Evolutionary conservation across 1,140 invertebrate genomes (phyloP), one percentile per base, ranked within the genome.

Genomic region (Pristionchus pacificus): DNA sequence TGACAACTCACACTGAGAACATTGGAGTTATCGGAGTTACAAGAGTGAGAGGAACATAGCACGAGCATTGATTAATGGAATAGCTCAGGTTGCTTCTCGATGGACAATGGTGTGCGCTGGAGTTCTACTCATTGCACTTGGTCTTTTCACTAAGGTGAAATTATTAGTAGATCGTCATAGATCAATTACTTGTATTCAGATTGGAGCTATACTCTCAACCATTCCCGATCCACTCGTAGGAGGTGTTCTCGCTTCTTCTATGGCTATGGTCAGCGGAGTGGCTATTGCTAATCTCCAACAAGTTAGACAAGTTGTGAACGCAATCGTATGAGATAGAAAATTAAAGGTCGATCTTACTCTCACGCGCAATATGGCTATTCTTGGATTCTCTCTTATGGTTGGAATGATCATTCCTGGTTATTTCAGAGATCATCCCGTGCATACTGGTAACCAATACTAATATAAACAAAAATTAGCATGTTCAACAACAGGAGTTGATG

Each of bases 261-360:
- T 86, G 85, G 85, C 85, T n/a, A 85, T 85, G 65, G 80, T 85
- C 25, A 81, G 82, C 6, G 85, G 85, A 29, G 81, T 82, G 6
- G 81, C 79, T 19, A 73, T 83, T 13, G 70, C 80, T n/a, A 82
- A 82, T 68, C 62, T 77, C 57, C 75, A 78, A 32, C 33, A 32
- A n/a, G 25, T 49, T n/a, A 15, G 24, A 30, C 25, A n/a, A 19
- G 15, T 30, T 31, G 14, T 15, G 65, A 19, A 24, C 24, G 3
- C 27, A 70, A 1, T 71, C 82, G 15, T 80, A 80, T 24, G 78
- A 71, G 49, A 59, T 84, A 67, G 77, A 79, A 70, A 80, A 1
- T 65, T 15, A n/a, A n/a, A 80, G 69, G 84, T 86, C 13, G 83
- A 86, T 65, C 72, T 86, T 32, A 74, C 79, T 3, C 83, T 82